Evolutionary conservation across 2,113 vertebrate species (phyloP).

Genomic region (Ornithorhynchus anatinus): DNA sequence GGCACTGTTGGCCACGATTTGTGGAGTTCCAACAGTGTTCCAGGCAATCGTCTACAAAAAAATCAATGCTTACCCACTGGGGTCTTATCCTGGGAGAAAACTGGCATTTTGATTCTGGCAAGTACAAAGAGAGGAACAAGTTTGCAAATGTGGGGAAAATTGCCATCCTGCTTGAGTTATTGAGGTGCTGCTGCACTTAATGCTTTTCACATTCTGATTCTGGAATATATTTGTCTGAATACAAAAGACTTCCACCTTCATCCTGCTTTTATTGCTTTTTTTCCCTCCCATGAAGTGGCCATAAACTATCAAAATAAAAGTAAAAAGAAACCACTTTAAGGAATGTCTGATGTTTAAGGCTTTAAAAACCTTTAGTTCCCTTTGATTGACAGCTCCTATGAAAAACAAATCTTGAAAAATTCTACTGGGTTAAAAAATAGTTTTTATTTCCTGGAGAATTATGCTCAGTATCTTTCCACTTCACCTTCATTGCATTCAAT

Average conservation of each 20-base stretch:
- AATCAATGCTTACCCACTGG: too few species aligned
- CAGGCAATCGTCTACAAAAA: too few species aligned
- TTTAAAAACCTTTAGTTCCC: background rate
- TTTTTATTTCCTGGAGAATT: background rate
- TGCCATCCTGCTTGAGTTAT: background rate
- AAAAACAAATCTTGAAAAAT: background rate
- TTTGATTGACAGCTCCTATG: background rate
- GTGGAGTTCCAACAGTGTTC: too few species aligned
- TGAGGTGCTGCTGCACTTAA: background rate
- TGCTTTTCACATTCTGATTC: too few species aligned
- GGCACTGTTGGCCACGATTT: too few species aligned
- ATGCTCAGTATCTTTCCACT: background rate
- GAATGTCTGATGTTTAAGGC: background rate
- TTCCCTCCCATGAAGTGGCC: too few species aligned
- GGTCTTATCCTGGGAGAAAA: too few species aligned
- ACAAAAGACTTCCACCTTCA: background rate
- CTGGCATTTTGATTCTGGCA: too few species aligned
- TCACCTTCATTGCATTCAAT: background rate
- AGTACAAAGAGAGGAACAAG: too few species aligned
- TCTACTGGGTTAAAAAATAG: background rate
- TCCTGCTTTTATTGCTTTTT: background rate
- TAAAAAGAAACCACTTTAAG: background rate
- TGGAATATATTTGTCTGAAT: background rate
- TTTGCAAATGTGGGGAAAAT: too few species aligned
- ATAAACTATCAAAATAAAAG: constrained; percentile 1